phyloP scores from a whole-genome alignment of 2,113 vertebrate species.

The Syngnathus scovelli region DNA sequence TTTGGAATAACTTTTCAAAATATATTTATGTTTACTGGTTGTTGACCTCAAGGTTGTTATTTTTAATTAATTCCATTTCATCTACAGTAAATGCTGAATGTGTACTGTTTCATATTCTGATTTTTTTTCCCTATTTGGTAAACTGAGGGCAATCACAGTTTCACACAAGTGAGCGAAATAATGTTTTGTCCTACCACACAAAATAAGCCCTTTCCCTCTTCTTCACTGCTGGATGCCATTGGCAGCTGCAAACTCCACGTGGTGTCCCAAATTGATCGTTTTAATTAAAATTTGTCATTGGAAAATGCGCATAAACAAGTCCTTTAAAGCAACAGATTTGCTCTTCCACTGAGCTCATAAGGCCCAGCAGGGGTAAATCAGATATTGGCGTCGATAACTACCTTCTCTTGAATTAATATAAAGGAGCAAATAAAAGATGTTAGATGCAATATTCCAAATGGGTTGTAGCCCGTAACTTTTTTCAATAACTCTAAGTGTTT shows the following conservation, averaged over 20 bases:
- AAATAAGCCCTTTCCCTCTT: neutral
- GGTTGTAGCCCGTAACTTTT: slow-evolving; percentile 29
- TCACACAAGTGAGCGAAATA: neutral
- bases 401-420: slow-evolving; percentile 28
- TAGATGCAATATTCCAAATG: slow-evolving; percentile 50
- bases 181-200: neutral
- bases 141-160: neutral
- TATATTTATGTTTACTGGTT: neutral
- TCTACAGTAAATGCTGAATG: neutral
- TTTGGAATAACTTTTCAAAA: neutral
- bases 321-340: slow-evolving; percentile 31
- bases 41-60: neutral
- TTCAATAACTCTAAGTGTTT: slow-evolving; percentile 63
- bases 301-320: slow-evolving; percentile 63
- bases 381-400: slow-evolving; percentile 52
- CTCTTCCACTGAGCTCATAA: slow-evolving; percentile 24
- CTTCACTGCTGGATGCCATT: neutral
- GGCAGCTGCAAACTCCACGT: neutral
- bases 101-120: neutral
- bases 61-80: neutral
- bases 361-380: slow-evolving; percentile 36
- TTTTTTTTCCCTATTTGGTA: neutral
- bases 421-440: slow-evolving; percentile 38
- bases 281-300: slow-evolving; percentile 70
- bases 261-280: slow-evolving; percentile 57